Evolutionary conservation across 2,113 vertebrate genomes (phyloP), one percentile per base, ranked within the genome.

Genomic region (Hiodon alosoides): DNA sequence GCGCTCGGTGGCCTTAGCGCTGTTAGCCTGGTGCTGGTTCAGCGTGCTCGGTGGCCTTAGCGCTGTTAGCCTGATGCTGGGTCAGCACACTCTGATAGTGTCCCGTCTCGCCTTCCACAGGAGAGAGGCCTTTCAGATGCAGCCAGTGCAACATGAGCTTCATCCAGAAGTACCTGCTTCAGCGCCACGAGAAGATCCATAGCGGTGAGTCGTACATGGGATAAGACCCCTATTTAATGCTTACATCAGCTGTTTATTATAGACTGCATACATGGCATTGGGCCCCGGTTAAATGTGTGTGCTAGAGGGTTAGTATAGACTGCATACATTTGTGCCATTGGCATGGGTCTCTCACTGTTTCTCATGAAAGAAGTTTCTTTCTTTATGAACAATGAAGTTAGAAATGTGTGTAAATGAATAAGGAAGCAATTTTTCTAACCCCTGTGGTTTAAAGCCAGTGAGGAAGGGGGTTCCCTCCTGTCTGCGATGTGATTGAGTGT

Each of bases 81-180:
- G 31, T 31, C 31, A 31, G 31, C 31, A 31, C 31, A 31, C n/a
- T 17, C 31, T 72, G 72, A 55, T 55, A 52, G 65, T 70, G 51
- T 54, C 47, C 61, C 68, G 16, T n/a, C 53, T 5, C 55, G 10
- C 55, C 9, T 72, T 17, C 55, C 71, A 55, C 51, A 94, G 93
- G 97, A 71, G 97, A 99, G 85, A 89, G 97, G 84, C 97, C 97
- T 75, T 99, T 98, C 91, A 94, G 96, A 81, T 99, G 97, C 90
- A 94, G 90, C 86, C 96, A 98, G 88, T 99, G 97, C 87, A 98
- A 94, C 86, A 99, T 99, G 97, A 96, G 96, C 76, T 99, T 99
- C 91, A 99, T 99, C 83, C 97, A 99, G 92, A 99, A 99, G 84
- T 99, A 99, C 87, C 85, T 99, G 11, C 90, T 99, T 60, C 97